Base-by-base conservation (phyloP, 2,888 invertebrate genomes). In the Entomobrya proxima region DNA sequence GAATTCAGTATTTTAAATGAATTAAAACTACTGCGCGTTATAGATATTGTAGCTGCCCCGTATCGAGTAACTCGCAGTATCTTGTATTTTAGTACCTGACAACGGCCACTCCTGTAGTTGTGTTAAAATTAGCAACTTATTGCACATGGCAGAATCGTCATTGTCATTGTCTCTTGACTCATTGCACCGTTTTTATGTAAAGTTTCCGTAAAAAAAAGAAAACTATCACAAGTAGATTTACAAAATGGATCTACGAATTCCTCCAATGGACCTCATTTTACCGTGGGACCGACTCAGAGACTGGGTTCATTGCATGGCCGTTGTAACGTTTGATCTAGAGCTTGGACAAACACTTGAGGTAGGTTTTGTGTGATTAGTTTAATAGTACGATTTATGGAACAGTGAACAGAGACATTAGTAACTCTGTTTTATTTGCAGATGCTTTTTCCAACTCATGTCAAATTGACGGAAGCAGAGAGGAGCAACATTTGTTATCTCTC, bases 291-390 rank as follows among this genome's bases (percentile, higher is more conserved):
- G 94, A 91, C 95, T 97, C 92, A 94, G 95, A 82, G 96, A 98
- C 92, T 99, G 99, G 99, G 94, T 99, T 89, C 97, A 98, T 92
- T 98, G 98, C 91, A 96, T 99, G 90, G 98, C 98, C 92, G 96
- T 99, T 87, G 98, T 99, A 74, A 99, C 98, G 11, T 99, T 99
- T 93, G 99, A 99, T 93, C 93, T 99, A 91, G 99, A 99, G 93
- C 93, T 99, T 83, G 99, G 99, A 18, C 99, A 99, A 93, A 97
- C 98, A n/a, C 95, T 98, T 93, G 98, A 99, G 94, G 96, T 96
- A 91, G 91, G 87, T 1, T 52, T 21, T 44, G 30, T 15, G 30
- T 47, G 3, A 44, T 5, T 4, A 67, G n/a, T n/a, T 35, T 18
- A 18, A 32, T 30, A 61, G 32, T 40, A 11, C 67, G 13, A 27